Base-by-base conservation (phyloP, 30 jellyfish, hydroid and myxozoan species). In the Haliclystus octoradiatus region DNA sequence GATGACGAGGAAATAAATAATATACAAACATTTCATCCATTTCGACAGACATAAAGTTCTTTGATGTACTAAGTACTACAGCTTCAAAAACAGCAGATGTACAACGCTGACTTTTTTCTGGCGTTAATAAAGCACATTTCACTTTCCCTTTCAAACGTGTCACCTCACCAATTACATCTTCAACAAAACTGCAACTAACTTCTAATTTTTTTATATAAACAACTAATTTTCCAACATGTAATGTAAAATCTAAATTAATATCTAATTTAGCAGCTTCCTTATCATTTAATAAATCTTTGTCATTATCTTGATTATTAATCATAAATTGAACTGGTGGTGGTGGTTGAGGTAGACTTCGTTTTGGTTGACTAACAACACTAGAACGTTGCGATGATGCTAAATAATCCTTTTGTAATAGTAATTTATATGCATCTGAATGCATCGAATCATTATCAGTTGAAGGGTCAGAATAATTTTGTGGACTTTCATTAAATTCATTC, bases 151-250 rank as follows among this genome's bases (percentile, higher is more conserved):
- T 65, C 28, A 88, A 63, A 32, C 94, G 94, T 13, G 7, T 26
- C 33, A 72, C 83, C 29, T 88, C 97, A 2, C 85, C 47, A 4
- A 81, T 68, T 29, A 49, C 70, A 50, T 80, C 97, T 51, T 88
- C 97, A 24, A 88, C 88, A 26, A 82, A 82, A 4, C 80, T 74
- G 12, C 66, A 33, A 28, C 85, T 75, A 28, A 88, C 63, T 62
- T 82, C 82, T 32, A 88, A 40, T 60, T 81, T 88, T 68, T 88
- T 88, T 73, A 88, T 27, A 35, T 88, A 88, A 1, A 88, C 73
- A 9, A 83, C 97, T 33, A 88, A 66, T 62, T 88, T 88, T 2
- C 97, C 97, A 49, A 88, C 97, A 69, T 88, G 97, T 27, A 88
- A 75, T 7, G 97, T 88, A 61, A 73, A 88, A 49, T 88, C 97